Percentiles rank a stretch among this genome's conserved stretches.
Evolutionary conservation across 2,113 vertebrate genomes (phyloP).

Genomic region (Laterallus jamaicensis): DNA sequence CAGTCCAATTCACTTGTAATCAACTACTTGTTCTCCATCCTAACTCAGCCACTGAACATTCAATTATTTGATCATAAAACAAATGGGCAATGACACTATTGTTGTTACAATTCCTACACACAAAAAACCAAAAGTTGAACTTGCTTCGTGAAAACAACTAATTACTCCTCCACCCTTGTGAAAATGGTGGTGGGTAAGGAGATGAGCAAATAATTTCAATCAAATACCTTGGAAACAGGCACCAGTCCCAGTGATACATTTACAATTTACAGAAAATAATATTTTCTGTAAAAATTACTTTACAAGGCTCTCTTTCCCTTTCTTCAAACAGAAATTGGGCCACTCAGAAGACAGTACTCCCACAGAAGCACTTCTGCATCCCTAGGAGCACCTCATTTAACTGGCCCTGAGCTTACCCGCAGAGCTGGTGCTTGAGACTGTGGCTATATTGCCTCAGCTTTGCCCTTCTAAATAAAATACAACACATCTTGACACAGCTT

Average conservation of each 20-base stretch:
- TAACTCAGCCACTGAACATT: background rate
- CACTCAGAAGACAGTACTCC: background rate
- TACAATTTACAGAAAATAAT: background rate
- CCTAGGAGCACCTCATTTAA: background rate
- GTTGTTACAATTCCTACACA: background rate
- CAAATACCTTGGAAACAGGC: background rate
- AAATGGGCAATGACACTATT: background rate
- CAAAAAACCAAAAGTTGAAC: background rate
- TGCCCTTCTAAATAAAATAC: background rate
- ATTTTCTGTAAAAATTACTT: background rate
- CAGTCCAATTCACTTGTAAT: background rate
- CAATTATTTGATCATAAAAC: background rate
- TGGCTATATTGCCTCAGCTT: background rate
- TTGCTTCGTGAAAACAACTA: background rate
- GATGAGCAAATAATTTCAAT: background rate
- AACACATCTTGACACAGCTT: background rate
- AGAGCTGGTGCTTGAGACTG: background rate
- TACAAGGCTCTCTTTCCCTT: background rate
- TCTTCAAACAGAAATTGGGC: background rate
- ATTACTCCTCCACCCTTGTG: background rate
- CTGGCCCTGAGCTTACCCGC: background rate
- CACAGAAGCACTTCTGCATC: background rate
- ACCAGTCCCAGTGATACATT: background rate
- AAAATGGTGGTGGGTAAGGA: background rate
- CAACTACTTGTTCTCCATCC: background rate